A percentile compares a stretch with the other conserved stretches of the same genome.
phyloP scores from a whole-genome alignment of 2,113 vertebrate species.

The Chroicocephalus ridibundus region DNA sequence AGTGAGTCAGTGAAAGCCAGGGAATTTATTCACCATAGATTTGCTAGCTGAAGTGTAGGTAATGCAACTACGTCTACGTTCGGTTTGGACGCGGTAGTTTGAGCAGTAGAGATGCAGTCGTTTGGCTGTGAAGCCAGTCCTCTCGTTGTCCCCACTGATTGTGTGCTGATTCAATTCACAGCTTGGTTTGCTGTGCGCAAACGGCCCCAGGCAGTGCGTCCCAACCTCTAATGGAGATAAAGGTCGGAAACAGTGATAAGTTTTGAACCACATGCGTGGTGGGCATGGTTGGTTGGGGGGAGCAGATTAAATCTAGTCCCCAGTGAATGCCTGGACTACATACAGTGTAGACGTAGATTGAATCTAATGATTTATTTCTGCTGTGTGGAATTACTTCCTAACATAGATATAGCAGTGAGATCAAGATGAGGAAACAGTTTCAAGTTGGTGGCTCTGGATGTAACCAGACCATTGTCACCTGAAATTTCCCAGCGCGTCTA shows the following conservation, averaged over 20 bases:
- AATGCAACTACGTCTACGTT: neutral
- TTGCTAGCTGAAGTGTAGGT: conserved; percentile 4
- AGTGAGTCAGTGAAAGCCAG: neutral
- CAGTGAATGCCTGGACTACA: neutral
- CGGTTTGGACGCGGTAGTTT: neutral
- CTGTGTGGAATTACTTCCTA: neutral
- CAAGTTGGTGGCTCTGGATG: neutral
- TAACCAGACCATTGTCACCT: neutral
- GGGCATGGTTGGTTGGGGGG: conserved; percentile 5
- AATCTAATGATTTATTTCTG: neutral
- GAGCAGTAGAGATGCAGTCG: neutral
- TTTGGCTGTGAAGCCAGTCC: neutral
- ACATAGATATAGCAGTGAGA: neutral
- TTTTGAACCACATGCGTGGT: neutral
- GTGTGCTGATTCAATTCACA: neutral
- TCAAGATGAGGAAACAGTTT: neutral
- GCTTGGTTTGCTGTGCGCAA: neutral
- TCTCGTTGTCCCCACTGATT: neutral
- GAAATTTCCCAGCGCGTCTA: neutral
- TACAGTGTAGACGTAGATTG: neutral
- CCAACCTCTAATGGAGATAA: conserved; percentile 4
- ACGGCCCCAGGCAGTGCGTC: neutral
- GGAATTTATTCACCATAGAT: neutral
- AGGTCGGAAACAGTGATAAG: neutral
- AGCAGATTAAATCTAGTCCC: conserved; percentile 2